Conservation (phyloP, 2,113 vertebrate genomes). For the Bubo bubo region DNA sequence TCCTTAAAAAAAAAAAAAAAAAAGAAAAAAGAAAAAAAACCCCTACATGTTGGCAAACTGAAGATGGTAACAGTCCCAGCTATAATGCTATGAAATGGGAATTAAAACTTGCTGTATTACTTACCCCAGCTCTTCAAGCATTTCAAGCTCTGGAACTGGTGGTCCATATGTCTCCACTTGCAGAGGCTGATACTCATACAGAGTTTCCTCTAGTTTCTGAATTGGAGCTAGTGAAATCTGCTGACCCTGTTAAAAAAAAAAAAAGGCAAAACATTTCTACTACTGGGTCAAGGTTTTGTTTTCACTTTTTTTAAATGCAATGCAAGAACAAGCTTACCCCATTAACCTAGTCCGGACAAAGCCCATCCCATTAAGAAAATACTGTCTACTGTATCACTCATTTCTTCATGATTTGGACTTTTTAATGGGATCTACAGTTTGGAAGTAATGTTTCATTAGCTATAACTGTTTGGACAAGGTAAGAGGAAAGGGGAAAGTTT, state of each 20-base stretch:
- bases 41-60: not conserved
- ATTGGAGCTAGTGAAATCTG: conserved; percentile 87
- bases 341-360: not conserved
- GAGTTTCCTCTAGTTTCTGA: conserved; percentile 82
- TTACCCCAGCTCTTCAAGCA: conserved; percentile 88
- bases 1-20: not conserved
- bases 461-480: not conserved
- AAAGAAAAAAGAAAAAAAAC: too few relatives aligned
- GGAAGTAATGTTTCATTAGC: conserved; percentile 18
- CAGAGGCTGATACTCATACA: conserved; percentile 88
- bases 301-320: not conserved
- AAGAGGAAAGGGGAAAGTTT: not conserved
- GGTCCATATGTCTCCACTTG: conserved; percentile 87
- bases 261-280: not conserved
- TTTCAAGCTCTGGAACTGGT: conserved; percentile 85
- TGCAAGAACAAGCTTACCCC: not conserved
- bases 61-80: conserved; percentile 4
- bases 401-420: not conserved
- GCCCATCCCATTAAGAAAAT: not conserved
- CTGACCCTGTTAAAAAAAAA: conserved; percentile 79
- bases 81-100: not conserved
- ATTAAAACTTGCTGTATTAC: conserved; percentile 36
- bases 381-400: not conserved
- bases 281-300: not conserved
- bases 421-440: not conserved